A percentile compares a stretch with the other conserved stretches of the same genome.
phyloP scores from a whole-genome alignment of 1,140 invertebrate species.

The Matsumurasca onukii region DNA sequence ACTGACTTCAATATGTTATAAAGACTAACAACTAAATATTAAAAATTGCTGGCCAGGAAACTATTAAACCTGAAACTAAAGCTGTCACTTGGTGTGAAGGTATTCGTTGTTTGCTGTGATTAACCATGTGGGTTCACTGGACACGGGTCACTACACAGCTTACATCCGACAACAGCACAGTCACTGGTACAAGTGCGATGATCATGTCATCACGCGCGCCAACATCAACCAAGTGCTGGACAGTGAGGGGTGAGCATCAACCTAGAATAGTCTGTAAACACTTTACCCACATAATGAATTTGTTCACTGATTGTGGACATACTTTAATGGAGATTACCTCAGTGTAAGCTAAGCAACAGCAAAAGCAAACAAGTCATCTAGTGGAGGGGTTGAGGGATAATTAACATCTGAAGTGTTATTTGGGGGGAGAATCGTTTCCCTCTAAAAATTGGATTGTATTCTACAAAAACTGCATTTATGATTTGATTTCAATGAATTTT shows the following conservation, averaged over 20 bases:
- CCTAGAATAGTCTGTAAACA: conserved; percentile 10
- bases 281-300: not conserved
- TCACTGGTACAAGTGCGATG: conserved; percentile 97
- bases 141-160: conserved; percentile 94
- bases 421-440: not conserved
- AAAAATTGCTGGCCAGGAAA: no score
- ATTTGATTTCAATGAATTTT: no score
- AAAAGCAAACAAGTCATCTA: not conserved
- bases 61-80: no score
- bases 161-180: conserved; percentile 90
- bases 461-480: no score
- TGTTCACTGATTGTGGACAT: not conserved
- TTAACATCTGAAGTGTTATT: not conserved
- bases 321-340: not conserved
- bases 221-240: conserved; percentile 85
- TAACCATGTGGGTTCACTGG: conserved; percentile 83
- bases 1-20: no score
- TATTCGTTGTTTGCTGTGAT: conserved; percentile 97
- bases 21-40: no score
- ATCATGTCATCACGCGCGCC: conserved; percentile 88
- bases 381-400: not conserved
- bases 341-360: conserved; percentile 81
- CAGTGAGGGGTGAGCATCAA: conserved; percentile 86
- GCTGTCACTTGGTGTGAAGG: conserved; percentile 16
- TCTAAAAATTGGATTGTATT: no score